Evolutionary conservation across 2,888 invertebrate genomes (phyloP), one percentile per base, ranked within the genome.

Genomic region (Drosophila cracens): DNA sequence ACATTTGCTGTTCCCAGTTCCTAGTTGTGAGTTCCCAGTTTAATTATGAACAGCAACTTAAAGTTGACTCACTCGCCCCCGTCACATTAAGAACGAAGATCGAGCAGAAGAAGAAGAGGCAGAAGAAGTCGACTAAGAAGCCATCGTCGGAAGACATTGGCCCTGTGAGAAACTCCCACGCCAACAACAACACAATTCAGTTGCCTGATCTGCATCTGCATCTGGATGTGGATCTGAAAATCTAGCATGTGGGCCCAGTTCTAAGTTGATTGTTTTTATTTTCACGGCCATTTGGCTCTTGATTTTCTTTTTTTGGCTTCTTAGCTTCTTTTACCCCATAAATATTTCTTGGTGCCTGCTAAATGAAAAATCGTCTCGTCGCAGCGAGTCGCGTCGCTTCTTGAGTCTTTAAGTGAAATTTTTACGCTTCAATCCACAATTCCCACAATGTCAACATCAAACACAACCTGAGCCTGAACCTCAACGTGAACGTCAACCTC

Each of bases 91-190:
- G 43, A 43, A 21, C 43, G 43, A 43, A 43, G 21, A 21, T 5
- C 36, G 27, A 69, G 62, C 51, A 52, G 51, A 40, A 33, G 63
- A 16, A 40, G 34, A 8, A 34, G 53, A n/a, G 25, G 58, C 6
- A 36, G 31, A 36, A 18, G 13, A 13, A 40, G 43, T 25, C 46
- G 46, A 46, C 46, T 16, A 29, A 38, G 34, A 40, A 56, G 70
- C 46, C 21, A 38, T 56, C 36, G 27, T 65, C 65, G 40, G 38
- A 76, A 74, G 81, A 79, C 84, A 61, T 83, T 83, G 82, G 76
- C 82, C 83, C 80, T 81, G 75, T 87, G 87, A 71, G 87, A 87
- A 84, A 87, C 87, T 87, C 87, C 87, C 87, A 87, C 87, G 87
- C 70, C 62, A 59, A 25, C 54, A 34, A 29, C n/a, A 68, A 72